Base-by-base conservation (phyloP, 2,797 vertebrate genomes). In the Meriones psammophilus region DNA sequence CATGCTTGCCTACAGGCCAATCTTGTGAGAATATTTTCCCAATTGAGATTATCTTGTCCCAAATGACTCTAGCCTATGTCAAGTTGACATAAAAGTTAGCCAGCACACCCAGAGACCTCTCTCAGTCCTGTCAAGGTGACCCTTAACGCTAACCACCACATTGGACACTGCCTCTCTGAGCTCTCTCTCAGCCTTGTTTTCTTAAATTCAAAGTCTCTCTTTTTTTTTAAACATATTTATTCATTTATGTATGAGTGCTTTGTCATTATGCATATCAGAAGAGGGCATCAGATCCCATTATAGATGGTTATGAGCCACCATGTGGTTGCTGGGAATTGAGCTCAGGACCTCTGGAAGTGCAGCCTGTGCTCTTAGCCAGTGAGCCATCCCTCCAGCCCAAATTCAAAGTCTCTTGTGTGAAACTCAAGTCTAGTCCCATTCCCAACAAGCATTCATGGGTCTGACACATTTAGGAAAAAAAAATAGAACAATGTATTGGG, bases 401-500 rank as follows among this genome's bases (percentile, higher is more conserved):
- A 94, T 36, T 39, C 39, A 69, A 13, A 24, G 42, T 33, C 64
- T 92, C 64, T 83, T 26, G 22, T 8, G 68, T 28, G 58, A 1
- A 88, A 80, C 10, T 76, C 56, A 62, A 80, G 39, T 36, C 78
- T 60, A 58, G 46, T 3, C 30, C 33, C 39, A 42, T 58, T 18
- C 62, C 28, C 7, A 58, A 80, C 15, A 91, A 92, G 36, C 8
- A 42, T 12, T 24, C 26, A 79, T 9, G 58, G 36, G 46, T 79
- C 60, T 46, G 22, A 36, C 5, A 18, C 2, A 68, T 54, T 71
- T 69, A 81, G 22, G 36, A 93, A 42, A 93, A 20, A n/a, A 20
- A 56, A 46, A 56, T 42, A 77, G 46, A 93, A 94, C 68, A 79
- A 30, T 56, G 62, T 58, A 81, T 78, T 89, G 28, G 58, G 84